Evolutionary conservation across 2,113 vertebrate species (phyloP), one percentile per base, ranked within the genome.

Genomic region (Limnothrissa miodon): DNA sequence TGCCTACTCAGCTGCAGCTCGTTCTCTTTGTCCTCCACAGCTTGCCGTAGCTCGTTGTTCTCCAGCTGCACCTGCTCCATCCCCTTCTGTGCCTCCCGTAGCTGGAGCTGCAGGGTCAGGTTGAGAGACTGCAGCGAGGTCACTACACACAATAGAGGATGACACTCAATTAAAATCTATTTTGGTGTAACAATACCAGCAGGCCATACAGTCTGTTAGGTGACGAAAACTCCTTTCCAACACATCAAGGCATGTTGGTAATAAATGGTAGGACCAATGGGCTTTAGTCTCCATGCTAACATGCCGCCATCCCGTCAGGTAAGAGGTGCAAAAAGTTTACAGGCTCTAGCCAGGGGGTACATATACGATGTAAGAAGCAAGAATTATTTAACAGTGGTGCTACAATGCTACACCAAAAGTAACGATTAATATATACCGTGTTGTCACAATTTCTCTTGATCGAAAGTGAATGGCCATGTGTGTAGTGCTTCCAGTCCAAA

Each of bases 91-190:
- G 94, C 93, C 5, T 94, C 90, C 0, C 88, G 83, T 82, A 99
- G 89, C 51, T 97, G 95, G 85, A 90, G 92, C 83, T 97, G 96
- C 45, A 99, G 92, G 23, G 91, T 85, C 46, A 90, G 83, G 48
- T 95, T 96, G 90, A 96, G 86, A 42, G 94, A 95, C 59, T 94
- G 95, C 81, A 96, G 89, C 36, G 95, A 94, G 86, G 93, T 87
- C 78, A 95, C 95, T 96, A 82, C 21, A 83, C 83, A 87, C 78
- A 81, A 21, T 79, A 36, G 82, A 5, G 29, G 78, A 45, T 44
- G 10, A 25, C n/a, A 81, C 19, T 56, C 23, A 23, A 4, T 23
- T 33, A 0, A 90, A 89, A 36, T 36, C 9, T 62, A 33, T 36
- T 13, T 33, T 36, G n/a, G 59, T 29, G 46, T 48, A 48, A 48